A percentile compares a stretch with the other conserved stretches of the same genome.
Conservation (phyloP, 2,113 vertebrate species). For the Onychostoma macrolepis region DNA sequence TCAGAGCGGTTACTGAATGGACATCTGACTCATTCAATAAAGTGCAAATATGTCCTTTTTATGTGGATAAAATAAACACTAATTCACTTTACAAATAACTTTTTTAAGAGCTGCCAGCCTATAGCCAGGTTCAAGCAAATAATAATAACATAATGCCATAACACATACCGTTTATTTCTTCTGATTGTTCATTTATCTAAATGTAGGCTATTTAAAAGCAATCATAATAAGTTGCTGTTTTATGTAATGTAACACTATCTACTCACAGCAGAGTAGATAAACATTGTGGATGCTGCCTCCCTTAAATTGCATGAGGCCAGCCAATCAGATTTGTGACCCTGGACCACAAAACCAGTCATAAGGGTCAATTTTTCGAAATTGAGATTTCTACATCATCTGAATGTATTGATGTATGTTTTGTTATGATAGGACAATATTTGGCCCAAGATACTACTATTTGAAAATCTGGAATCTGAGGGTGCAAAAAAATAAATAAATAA, state of each 20-base stretch:
- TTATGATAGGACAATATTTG: no score
- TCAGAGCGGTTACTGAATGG: not conserved
- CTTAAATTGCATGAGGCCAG: not conserved
- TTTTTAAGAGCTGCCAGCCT: not conserved
- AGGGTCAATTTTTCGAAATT: no score
- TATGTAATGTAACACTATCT: not conserved
- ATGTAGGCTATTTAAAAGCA: not conserved
- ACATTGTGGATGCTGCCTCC: not conserved
- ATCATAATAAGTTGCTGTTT: not conserved
- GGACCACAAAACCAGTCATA: no score
- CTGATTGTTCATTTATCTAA: not conserved
- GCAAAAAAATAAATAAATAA: no score
- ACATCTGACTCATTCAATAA: not conserved
- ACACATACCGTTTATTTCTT: not conserved
- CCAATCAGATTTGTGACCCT: not conserved
- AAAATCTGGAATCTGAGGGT: no score
- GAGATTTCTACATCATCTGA: no score
- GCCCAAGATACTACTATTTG: no score
- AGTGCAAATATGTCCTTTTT: not conserved
- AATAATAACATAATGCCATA: not conserved
- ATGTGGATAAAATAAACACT: not conserved
- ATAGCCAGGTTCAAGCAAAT: not conserved
- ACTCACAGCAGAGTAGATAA: not conserved
- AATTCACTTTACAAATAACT: not conserved
- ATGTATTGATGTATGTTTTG: no score